Evolutionary conservation across 1,140 invertebrate species (phyloP).

Genomic region (Philotrypesis tridentata): DNA sequence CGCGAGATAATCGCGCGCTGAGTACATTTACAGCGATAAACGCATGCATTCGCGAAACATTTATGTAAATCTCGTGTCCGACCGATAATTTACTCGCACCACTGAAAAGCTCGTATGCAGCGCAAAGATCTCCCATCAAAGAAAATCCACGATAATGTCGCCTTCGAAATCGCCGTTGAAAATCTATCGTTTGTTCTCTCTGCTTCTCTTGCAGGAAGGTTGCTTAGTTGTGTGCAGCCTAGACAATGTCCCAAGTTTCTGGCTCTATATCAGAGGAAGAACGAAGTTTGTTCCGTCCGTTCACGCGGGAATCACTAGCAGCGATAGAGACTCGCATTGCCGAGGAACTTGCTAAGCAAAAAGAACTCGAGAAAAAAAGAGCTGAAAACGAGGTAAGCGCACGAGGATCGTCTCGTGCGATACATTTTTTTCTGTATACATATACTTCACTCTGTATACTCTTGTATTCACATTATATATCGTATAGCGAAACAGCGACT

Average conservation of each 20-base stretch:
- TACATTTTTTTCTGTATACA: background rate
- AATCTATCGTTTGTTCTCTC: background rate
- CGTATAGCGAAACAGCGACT: background rate
- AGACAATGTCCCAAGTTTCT: slow-evolving; percentile 90
- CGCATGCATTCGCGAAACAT: too few species aligned
- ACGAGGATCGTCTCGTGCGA: background rate
- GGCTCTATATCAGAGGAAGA: slow-evolving; percentile 93
- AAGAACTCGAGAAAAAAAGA: slow-evolving; percentile 96
- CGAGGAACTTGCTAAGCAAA: slow-evolving; percentile 95
- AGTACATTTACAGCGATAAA: too few species aligned
- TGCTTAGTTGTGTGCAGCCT: slow-evolving; percentile 73
- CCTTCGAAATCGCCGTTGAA: too few species aligned
- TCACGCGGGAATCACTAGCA: slow-evolving; percentile 96
- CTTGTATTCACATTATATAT: too few species aligned
- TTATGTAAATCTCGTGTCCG: background rate
- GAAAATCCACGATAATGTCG: too few species aligned
- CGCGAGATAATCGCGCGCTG: too few species aligned
- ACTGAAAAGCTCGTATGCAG: too few species aligned
- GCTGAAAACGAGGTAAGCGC: slow-evolving; percentile 90
- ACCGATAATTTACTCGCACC: too few species aligned
- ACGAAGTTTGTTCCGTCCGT: slow-evolving; percentile 96
- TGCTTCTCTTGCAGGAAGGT: slow-evolving; percentile 65
- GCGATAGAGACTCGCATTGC: slow-evolving; percentile 94
- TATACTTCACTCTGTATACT: background rate
- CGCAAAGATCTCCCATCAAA: too few species aligned